Evolutionary conservation across 2,113 vertebrate species (phyloP).

Genomic region (Alethe diademata): DNA sequence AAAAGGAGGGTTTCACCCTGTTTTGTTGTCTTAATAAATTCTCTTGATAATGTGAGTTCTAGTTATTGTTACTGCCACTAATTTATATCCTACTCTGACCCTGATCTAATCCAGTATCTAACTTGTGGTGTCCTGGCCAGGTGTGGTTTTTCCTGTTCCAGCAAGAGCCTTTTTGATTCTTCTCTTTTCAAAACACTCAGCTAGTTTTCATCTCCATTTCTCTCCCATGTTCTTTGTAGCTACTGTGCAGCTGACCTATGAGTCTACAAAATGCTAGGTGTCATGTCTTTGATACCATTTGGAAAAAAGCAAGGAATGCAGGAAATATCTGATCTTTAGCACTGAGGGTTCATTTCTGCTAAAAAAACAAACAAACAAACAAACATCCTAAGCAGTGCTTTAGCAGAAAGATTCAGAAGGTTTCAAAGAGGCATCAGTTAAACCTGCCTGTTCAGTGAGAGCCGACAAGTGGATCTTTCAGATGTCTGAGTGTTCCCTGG

Average conservation of each 20-base stretch:
- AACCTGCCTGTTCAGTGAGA: neutral
- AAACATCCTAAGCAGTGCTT: neutral
- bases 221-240: neutral
- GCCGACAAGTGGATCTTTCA: constrained; percentile 55
- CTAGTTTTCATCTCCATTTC: neutral
- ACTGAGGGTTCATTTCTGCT: neutral
- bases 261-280: neutral
- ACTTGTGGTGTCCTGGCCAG: neutral
- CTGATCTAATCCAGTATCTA: neutral
- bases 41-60: neutral
- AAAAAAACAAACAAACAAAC: neutral
- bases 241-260: neutral
- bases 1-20: neutral
- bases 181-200: neutral
- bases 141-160: rapidly evolving
- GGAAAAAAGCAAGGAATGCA: neutral
- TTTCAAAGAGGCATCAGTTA: constrained; percentile 47
- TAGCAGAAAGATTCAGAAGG: neutral
- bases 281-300: neutral
- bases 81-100: neutral
- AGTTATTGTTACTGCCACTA: neutral
- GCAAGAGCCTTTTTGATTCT: neutral
- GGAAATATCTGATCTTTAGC: neutral
- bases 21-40: neutral
- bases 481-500: constrained; percentile 46